Evolutionary conservation across 1,140 invertebrate species (phyloP).

Genomic region (Zaprionus nigranus): DNA sequence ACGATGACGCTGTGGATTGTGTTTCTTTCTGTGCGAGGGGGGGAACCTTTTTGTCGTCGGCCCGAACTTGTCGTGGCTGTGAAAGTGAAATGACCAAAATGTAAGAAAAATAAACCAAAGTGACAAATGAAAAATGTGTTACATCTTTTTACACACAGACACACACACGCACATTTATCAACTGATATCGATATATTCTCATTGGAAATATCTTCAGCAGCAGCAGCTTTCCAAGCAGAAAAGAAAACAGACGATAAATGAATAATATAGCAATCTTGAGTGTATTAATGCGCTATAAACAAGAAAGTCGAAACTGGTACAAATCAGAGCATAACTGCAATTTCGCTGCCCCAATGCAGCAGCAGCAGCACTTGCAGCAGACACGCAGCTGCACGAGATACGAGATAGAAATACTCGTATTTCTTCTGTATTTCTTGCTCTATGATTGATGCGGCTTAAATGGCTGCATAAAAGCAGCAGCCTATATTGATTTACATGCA

Average conservation of each 20-base stretch:
- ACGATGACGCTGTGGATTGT: slow-evolving; percentile 71
- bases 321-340: slow-evolving; percentile 85
- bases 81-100: slow-evolving; percentile 80
- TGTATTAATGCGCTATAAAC: slow-evolving; percentile 82
- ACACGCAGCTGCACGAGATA: slow-evolving; percentile 56
- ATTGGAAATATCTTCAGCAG: not conserved
- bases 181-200: slow-evolving; percentile 3
- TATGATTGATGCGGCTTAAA: slow-evolving; percentile 74
- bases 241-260: slow-evolving; percentile 78
- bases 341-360: slow-evolving; percentile 72
- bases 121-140: slow-evolving; percentile 9
- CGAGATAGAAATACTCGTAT: slow-evolving; percentile 1
- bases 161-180: not conserved
- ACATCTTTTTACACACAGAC: not conserved
- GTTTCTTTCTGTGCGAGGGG: slow-evolving; percentile 27
- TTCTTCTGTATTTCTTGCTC: slow-evolving; percentile 15
- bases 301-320: slow-evolving; percentile 84
- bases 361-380: slow-evolving; percentile 22
- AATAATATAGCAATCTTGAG: slow-evolving; percentile 79
- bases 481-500: slow-evolving; percentile 52
- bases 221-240: slow-evolving; percentile 27
- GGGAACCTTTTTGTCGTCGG: slow-evolving; percentile 56
- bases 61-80: slow-evolving; percentile 67
- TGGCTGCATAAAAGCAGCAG: slow-evolving; percentile 61
- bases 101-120: slow-evolving; percentile 13